These are phyloP conservation scores for Pteropus rufus DNA, from an alignment of 2,797 vertebrate genomes.

Conservation along the genomic window DNA sequence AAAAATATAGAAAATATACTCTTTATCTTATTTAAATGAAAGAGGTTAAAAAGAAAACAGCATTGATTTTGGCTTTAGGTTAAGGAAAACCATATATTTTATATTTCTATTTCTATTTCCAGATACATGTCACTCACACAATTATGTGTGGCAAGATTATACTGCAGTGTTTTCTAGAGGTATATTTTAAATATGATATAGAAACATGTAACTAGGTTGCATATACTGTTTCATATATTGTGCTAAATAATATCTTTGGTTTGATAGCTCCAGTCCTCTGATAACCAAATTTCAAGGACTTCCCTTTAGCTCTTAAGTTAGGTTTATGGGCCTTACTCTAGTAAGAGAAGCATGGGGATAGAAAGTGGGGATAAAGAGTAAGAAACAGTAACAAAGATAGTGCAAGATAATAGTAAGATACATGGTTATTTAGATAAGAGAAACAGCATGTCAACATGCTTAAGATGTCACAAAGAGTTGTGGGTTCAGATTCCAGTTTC, in stretches of 20 bases:
- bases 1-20: constrained; percentile 66
- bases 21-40: constrained; percentile 61
- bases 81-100: not conserved
- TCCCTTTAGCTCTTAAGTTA: not conserved
- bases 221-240: not conserved
- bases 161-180: not conserved
- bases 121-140: not conserved
- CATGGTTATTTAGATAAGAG: not conserved
- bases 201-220: not conserved
- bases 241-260: not conserved
- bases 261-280: not conserved
- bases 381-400: not conserved
- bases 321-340: not conserved
- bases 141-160: not conserved
- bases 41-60: constrained; percentile 50
- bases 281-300: not conserved
- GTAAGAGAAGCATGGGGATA: not conserved
- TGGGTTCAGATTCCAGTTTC: not conserved
- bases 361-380: not conserved
- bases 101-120: not conserved
- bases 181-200: not conserved
- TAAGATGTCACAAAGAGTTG: not conserved
- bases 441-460: not conserved
- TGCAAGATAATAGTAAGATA: not conserved
- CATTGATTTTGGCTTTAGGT: not conserved